Percentiles rank a stretch among this genome's conserved stretches.
These are phyloP conservation scores for Tineola bisselliella DNA, from an alignment of 2,888 invertebrate genomes.

Conservation along the genomic window DNA sequence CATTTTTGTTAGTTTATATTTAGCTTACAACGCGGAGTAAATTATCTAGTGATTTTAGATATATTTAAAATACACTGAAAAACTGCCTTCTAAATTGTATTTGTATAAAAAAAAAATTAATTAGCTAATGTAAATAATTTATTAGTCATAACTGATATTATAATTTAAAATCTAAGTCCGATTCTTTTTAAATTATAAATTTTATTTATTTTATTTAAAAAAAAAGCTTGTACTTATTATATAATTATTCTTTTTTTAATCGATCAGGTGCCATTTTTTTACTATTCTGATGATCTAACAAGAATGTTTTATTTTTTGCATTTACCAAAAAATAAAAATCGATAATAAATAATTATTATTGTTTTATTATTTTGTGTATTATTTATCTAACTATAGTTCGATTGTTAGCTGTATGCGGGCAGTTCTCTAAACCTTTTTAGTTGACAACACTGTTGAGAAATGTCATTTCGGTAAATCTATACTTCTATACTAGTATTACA, in stretches of 20 bases:
- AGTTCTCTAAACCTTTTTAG: too few relatives aligned
- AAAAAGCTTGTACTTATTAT: conserved; percentile 49
- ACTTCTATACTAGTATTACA: too few relatives aligned
- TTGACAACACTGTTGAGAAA: too few relatives aligned
- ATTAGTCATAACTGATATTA: not conserved
- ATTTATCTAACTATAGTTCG: not conserved
- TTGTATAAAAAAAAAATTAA: not conserved
- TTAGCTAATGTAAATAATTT: conserved; percentile 3
- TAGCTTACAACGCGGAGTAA: too few relatives aligned
- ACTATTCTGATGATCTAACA: conserved; percentile 22
- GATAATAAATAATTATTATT: conserved; percentile 20
- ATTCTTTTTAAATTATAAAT: conserved; percentile 25
- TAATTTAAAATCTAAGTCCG: not conserved
- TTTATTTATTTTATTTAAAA: conserved; percentile 25
- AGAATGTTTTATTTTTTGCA: conserved; percentile 42
- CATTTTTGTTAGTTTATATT: too few relatives aligned
- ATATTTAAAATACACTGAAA: not conserved
- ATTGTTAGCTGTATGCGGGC: too few relatives aligned
- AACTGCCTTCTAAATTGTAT: not conserved
- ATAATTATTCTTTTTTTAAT: conserved; percentile 15
- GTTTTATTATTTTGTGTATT: conserved; percentile 24
- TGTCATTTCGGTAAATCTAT: too few relatives aligned
- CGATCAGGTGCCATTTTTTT: not conserved
- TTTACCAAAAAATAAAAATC: conserved; percentile 58
- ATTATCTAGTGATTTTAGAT: too few relatives aligned